Evolutionary conservation across 1,140 invertebrate genomes (phyloP).

Genomic region (Aricia agestis): DNA sequence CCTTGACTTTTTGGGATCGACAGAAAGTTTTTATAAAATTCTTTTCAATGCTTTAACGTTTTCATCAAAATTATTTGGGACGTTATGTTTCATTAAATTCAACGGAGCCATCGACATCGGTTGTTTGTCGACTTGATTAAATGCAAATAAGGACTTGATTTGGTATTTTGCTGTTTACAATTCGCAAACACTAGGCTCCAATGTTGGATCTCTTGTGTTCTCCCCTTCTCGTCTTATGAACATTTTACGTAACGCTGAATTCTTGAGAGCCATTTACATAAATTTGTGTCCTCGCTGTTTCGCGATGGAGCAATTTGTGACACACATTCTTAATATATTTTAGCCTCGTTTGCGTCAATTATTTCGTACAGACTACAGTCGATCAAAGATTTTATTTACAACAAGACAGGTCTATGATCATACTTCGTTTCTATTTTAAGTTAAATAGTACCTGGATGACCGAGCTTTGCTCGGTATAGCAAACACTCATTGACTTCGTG

Average conservation of each 20-base stretch:
- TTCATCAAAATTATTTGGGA: slow-evolving; percentile 15
- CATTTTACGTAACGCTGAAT: slow-evolving; percentile 56
- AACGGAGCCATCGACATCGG: slow-evolving; percentile 28
- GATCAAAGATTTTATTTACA: too few relatives aligned
- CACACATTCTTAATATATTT: background rate
- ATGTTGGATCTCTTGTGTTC: slow-evolving; percentile 47
- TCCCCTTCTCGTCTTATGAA: slow-evolving; percentile 51
- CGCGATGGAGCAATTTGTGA: slow-evolving; percentile 57
- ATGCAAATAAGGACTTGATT: slow-evolving; percentile 66
- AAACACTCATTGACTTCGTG: too few relatives aligned
- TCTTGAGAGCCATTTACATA: slow-evolving; percentile 66
- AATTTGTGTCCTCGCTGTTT: slow-evolving; percentile 64
- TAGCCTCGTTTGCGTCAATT: background rate
- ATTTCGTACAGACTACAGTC: background rate
- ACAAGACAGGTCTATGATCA: too few relatives aligned
- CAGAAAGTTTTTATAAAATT: slow-evolving; percentile 39
- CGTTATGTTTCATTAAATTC: slow-evolving; percentile 1
- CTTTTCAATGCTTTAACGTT: slow-evolving; percentile 24
- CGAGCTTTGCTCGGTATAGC: too few relatives aligned
- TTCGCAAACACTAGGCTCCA: slow-evolving; percentile 31
- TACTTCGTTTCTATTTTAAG: too few relatives aligned
- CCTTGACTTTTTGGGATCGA: slow-evolving; percentile 30
- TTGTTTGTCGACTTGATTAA: slow-evolving; percentile 41
- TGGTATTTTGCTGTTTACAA: slow-evolving; percentile 12
- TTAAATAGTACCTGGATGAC: too few relatives aligned